Evolutionary conservation across 2,888 invertebrate genomes (phyloP).

Genomic region (Punctoribates punctum): DNA sequence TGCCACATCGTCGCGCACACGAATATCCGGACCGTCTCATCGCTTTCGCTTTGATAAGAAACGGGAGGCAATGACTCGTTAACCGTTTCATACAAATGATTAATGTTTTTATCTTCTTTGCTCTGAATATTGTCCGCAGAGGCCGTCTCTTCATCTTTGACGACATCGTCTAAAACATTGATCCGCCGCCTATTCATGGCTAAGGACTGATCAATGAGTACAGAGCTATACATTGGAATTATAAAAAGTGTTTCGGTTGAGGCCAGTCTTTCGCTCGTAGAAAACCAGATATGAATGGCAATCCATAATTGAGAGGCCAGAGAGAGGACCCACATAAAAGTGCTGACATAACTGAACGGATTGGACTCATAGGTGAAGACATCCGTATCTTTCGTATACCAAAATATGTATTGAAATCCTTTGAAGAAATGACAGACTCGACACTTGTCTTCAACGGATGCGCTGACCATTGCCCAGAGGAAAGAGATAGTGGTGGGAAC

Average conservation of each 20-base stretch:
- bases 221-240: slow-evolving; percentile 54
- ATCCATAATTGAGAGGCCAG: slow-evolving; percentile 24
- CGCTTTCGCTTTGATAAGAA: slow-evolving; percentile 40
- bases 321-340: slow-evolving; percentile 37
- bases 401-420: slow-evolving; percentile 42
- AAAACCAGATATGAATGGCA: slow-evolving; percentile 40
- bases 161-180: neutral
- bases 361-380: slow-evolving; percentile 51
- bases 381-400: neutral
- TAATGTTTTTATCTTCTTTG: neutral
- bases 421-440: neutral
- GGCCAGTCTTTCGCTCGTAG: slow-evolving; percentile 41
- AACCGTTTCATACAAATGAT: slow-evolving; percentile 1
- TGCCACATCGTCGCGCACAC: slow-evolving; percentile 96
- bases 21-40: slow-evolving; percentile 61
- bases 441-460: slow-evolving; percentile 34
- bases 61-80: neutral
- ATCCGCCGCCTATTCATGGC: slow-evolving; percentile 47
- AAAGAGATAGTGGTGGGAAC: slow-evolving; percentile 51
- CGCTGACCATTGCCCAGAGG: slow-evolving; percentile 37
- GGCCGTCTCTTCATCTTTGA: neutral
- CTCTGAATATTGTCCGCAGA: no score
- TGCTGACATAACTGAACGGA: neutral
- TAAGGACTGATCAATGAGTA: slow-evolving; percentile 48
- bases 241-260: slow-evolving; percentile 55